These are phyloP conservation scores for Brachionus asplanchnoidis DNA, from an alignment of 1,140 invertebrate species.

Conservation along the genomic window DNA sequence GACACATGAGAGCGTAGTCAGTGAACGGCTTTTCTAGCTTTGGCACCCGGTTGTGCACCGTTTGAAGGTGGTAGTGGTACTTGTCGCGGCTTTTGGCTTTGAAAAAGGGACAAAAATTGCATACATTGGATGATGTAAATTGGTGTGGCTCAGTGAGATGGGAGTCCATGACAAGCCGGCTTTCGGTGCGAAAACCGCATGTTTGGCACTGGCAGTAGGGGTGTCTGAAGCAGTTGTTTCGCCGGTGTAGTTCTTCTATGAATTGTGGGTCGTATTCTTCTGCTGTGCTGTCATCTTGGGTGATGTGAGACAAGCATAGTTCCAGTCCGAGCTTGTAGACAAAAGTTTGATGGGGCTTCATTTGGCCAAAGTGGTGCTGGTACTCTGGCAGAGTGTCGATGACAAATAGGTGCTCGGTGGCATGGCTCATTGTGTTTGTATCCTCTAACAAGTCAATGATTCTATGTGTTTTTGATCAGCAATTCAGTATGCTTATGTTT, in stretches of 20 bases:
- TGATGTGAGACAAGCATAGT: not conserved
- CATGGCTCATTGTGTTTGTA: not conserved
- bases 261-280: not conserved
- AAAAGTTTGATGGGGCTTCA: slow-evolving; percentile 10
- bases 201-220: not conserved
- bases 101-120: slow-evolving; percentile 25
- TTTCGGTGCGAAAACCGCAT: slow-evolving; percentile 26
- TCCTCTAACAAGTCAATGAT: not conserved
- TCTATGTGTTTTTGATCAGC: not conserved
- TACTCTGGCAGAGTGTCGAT: not conserved
- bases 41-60: not conserved
- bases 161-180: not conserved
- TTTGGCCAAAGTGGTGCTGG: not conserved
- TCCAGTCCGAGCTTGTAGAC: not conserved
- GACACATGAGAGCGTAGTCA: not conserved
- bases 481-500: not conserved
- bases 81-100: not conserved
- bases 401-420: not conserved
- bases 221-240: not conserved
- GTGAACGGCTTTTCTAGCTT: slow-evolving; percentile 22
- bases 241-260: not conserved
- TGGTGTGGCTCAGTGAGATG: slow-evolving; percentile 28
- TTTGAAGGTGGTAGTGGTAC: not conserved
- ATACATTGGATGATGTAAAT: not conserved
- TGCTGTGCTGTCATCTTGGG: not conserved